Evolutionary conservation across 2,888 invertebrate genomes (phyloP).

Genomic region (Hydropsyche betteni): DNA sequence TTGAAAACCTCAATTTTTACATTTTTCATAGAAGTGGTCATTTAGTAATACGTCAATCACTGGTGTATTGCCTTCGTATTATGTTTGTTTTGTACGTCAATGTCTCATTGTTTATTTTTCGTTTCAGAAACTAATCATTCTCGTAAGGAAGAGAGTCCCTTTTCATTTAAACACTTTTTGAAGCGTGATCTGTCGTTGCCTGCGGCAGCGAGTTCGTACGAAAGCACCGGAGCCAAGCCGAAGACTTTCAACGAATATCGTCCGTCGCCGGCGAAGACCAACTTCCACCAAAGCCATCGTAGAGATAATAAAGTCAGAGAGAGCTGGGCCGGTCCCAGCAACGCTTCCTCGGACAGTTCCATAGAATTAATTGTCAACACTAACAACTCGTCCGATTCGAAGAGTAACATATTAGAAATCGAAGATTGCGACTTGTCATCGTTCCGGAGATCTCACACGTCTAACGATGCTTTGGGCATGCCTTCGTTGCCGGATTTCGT

Average conservation of each 20-base stretch:
- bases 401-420: conserved; percentile 62
- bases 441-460: conserved; percentile 62
- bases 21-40: no score
- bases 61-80: no score
- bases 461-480: conserved; percentile 62
- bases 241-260: conserved; percentile 67
- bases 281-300: conserved; percentile 53
- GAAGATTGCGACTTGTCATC: conserved; percentile 59
- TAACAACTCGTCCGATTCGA: conserved; percentile 64
- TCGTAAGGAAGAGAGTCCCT: conserved; percentile 77
- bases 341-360: conserved; percentile 62
- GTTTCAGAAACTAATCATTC: conserved; percentile 61
- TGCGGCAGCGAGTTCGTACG: conserved; percentile 68
- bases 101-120: conserved; percentile 54
- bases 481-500: conserved; percentile 87
- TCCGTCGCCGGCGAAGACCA: conserved; percentile 40
- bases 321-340: conserved; percentile 58
- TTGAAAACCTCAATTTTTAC: no score
- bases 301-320: conserved; percentile 57
- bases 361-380: conserved; percentile 64
- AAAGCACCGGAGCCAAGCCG: conserved; percentile 79
- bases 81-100: background rate
- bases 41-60: no score
- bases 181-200: conserved; percentile 70
- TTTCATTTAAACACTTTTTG: conserved; percentile 87